Evolutionary conservation across 2,113 vertebrate species (phyloP).

Genomic region (Sylvilagus bachmani): DNA sequence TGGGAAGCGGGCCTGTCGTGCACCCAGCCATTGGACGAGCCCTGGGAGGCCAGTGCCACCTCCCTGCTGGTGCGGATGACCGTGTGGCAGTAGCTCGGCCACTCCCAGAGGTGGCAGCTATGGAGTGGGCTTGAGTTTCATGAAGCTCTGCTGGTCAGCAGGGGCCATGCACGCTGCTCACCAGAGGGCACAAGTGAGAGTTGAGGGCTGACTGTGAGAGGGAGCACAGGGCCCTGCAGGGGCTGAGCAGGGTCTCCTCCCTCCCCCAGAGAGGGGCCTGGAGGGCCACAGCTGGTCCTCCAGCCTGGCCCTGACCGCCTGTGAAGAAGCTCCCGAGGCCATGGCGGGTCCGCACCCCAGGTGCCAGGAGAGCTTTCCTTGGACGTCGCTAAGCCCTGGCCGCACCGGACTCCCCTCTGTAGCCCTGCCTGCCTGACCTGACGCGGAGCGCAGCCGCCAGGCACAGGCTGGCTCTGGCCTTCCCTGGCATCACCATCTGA

Average conservation of each 20-base stretch:
- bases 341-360: background rate
- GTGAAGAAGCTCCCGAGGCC: background rate
- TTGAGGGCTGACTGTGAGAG: no score
- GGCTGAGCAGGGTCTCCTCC: background rate
- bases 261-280: background rate
- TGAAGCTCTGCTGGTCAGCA: slow-evolving; percentile 86
- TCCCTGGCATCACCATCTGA: background rate
- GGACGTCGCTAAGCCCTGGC: background rate
- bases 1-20: no score
- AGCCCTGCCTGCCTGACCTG: background rate
- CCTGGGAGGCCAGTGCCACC: no score
- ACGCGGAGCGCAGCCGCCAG: background rate
- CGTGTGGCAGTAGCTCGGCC: slow-evolving; percentile 83
- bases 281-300: accelerated
- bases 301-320: background rate
- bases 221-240: background rate
- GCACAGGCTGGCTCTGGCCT: background rate
- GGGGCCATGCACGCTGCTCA: slow-evolving; percentile 85
- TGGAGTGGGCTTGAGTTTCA: slow-evolving; percentile 81
- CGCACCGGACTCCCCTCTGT: background rate
- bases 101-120: slow-evolving; percentile 78
- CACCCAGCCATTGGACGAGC: no score
- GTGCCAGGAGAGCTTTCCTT: background rate
- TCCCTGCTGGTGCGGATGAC: slow-evolving; percentile 71
- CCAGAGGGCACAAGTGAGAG: slow-evolving; percentile 41